These are phyloP conservation scores for human (Homo sapiens) DNA, from an alignment of 2,113 vertebrate genomes.

Conservation along the genomic window DNA sequence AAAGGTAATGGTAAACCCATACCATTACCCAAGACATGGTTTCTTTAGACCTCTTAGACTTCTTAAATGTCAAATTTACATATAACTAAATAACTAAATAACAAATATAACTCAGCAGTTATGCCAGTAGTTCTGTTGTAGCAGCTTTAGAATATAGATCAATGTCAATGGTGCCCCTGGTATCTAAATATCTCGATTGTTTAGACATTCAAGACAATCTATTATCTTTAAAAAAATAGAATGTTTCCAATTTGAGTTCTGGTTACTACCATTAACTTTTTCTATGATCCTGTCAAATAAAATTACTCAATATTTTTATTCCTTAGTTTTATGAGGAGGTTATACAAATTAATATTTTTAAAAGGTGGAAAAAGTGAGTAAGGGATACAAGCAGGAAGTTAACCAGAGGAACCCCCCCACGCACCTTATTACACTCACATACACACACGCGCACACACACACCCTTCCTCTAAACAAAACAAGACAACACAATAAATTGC, in stretches of 20 bases:
- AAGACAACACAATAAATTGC: not conserved
- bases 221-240: not conserved
- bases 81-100: too few relatives aligned
- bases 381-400: not conserved
- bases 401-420: not conserved
- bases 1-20: not conserved
- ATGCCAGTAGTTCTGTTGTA: not conserved
- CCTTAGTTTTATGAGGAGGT: not conserved
- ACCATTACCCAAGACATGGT: fast-evolving
- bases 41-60: not conserved
- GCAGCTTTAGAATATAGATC: not conserved
- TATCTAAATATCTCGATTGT: not conserved
- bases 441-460: not conserved
- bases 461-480: not conserved
- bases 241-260: not conserved
- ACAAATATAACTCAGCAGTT: not conserved
- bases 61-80: not conserved
- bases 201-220: not conserved
- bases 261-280: not conserved
- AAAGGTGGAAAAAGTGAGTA: not conserved
- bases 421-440: not conserved
- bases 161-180: not conserved
- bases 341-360: not conserved
- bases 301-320: not conserved
- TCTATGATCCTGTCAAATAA: not conserved